Percentiles rank a stretch among this genome's conserved stretches.
Conservation (phyloP, 2,797 vertebrate genomes). For the Periparus ater region DNA sequence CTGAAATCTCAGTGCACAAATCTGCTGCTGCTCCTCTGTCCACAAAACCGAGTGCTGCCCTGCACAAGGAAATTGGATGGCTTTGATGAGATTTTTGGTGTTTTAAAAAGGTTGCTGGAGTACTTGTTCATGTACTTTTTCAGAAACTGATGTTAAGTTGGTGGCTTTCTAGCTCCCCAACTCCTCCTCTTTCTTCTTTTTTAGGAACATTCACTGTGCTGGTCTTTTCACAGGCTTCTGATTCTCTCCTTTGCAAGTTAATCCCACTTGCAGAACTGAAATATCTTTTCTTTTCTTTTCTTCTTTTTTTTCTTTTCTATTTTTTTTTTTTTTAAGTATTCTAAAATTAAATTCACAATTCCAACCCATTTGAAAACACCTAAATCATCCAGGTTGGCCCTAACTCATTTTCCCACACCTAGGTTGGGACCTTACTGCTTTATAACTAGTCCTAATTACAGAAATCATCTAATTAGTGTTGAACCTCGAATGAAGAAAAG, state of each 20-base stretch:
- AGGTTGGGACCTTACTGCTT: constrained; percentile 1
- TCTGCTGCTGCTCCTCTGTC: background rate
- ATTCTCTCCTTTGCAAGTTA: constrained; percentile 22
- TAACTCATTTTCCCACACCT: constrained; percentile 2
- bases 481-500: constrained; percentile 1
- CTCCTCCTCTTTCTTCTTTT: background rate
- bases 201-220: background rate
- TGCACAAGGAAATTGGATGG: background rate
- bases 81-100: background rate
- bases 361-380: background rate
- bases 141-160: background rate
- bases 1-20: background rate
- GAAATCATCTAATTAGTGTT: constrained; percentile 33
- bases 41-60: background rate
- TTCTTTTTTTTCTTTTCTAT: background rate
- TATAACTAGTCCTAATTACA: constrained; percentile 42
- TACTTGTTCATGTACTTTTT: background rate
- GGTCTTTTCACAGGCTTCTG: background rate
- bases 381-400: constrained; percentile 6
- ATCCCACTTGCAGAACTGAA: background rate
- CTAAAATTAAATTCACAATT: constrained; percentile 23
- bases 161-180: background rate
- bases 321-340: background rate
- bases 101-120: background rate
- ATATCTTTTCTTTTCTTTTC: background rate